Percentiles rank a stretch among this genome's conserved stretches.
These are phyloP conservation scores for Nicator chloris DNA, from an alignment of 2,113 vertebrate species.

Conservation along the genomic window DNA sequence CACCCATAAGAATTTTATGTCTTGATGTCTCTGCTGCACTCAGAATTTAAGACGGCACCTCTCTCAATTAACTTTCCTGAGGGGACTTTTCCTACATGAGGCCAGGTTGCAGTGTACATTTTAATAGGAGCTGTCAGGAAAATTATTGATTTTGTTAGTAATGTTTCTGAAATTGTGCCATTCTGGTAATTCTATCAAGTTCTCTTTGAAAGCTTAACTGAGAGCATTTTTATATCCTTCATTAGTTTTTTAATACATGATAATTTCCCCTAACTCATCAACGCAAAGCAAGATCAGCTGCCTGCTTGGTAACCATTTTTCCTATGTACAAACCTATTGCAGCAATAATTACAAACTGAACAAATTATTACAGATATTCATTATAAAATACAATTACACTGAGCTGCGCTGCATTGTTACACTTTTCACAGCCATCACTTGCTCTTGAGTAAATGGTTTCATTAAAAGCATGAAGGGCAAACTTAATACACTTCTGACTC, in stretches of 20 bases:
- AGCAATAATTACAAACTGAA: conserved; percentile 30
- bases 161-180: conserved; percentile 55
- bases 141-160: conserved; percentile 63
- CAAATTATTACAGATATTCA: conserved; percentile 24
- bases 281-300: not conserved
- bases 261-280: conserved; percentile 26
- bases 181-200: conserved; percentile 55
- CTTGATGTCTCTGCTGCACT: not conserved
- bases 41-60: not conserved
- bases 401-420: not conserved
- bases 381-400: conserved; percentile 21
- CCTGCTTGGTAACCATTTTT: not conserved
- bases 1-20: not conserved
- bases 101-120: conserved; percentile 26
- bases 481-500: conserved; percentile 24
- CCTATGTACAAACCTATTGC: not conserved
- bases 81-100: not conserved
- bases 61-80: conserved; percentile 52
- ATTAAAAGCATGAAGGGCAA: conserved; percentile 50
- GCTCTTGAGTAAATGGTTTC: conserved; percentile 51
- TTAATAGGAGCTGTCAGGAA: conserved; percentile 44
- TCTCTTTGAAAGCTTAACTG: conserved; percentile 8
- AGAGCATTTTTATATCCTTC: conserved; percentile 17
- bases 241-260: conserved; percentile 16
- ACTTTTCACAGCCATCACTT: not conserved